Evolutionary conservation across 2,797 vertebrate species (phyloP), one percentile per base, ranked within the genome.

Genomic region (Lacerta bilineata): DNA sequence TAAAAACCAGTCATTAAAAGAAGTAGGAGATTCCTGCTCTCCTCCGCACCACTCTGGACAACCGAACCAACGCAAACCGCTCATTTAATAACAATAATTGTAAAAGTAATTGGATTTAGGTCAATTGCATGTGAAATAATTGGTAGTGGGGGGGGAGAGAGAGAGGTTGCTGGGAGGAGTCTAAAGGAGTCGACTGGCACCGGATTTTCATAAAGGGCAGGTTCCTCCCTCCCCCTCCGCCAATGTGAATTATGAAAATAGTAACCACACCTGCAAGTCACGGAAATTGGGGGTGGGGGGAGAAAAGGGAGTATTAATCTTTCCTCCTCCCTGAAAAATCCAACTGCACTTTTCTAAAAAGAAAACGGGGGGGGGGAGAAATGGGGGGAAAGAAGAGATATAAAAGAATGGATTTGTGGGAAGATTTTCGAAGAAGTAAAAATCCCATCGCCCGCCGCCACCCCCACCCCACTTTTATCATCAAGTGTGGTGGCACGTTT

Each of bases 61-160:
- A 83, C 25, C 46, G 46, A 76, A 81, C 72, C 27, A 36, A 55
- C 10, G 80, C 76, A n/a, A 89, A 46, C 71, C 78, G 85, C 11
- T 81, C 23, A 8, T 80, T 81, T 64, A 41, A 27, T 13, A 82
- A 64, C 8, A 61, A 64, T n/a, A 85, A 64, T 74, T 74, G 36
- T 74, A 80, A 68, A 85, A 85, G 59, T 89, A 86, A 89, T 85
- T 86, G 61, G 78, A 89, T 89, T 89, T 89, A 89, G 88, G 88
- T 89, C 79, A 89, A 84, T 82, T 89, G 88, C 71, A 82, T 89
- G 78, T 82, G 75, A 76, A 86, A 89, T 81, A 50, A 86, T 76
- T 89, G 88, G 41, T 50, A 29, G 9, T 8, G 5, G 41, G 29
- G 13, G 3, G 13, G 36, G 1, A 11, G 50, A 50, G 50, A 50